Base-by-base conservation (phyloP, 2,113 vertebrate genomes). In the Corythornis vintsioides region DNA sequence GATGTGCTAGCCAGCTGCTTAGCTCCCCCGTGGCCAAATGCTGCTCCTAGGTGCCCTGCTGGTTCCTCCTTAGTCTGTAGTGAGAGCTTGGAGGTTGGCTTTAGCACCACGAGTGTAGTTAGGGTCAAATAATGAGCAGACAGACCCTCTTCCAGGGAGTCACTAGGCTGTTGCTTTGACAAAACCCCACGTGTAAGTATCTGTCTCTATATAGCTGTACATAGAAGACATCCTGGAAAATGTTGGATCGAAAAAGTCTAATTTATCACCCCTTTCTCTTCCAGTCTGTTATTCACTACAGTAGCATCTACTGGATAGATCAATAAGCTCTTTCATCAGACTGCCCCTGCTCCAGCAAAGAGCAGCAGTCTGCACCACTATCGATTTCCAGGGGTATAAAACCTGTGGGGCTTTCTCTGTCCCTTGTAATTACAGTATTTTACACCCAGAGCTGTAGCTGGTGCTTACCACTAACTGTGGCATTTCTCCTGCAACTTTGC, bases 391-490 rank as follows among this genome's bases (percentile, higher is more conserved):
- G 66, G 78, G 67, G 93, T 92, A 97, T 96, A 96, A 97, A 97
- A 97, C 93, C 82, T 90, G 92, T 78, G 94, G 82, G 92, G 76
- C 69, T 69, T 95, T 95, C 78, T 85, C 88, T 92, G 75, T 53
- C 63, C 88, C 90, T 72, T 92, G 88, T 96, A 97, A 97, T 97
- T 97, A 96, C 78, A 96, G 82, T 95, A 94, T 97, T 97, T 97
- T 97, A 95, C 86, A 96, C 89, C 92, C 90, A 93, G 94, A 96
- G 69, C 86, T 93, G 81, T 92, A 95, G 94, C 93, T 93, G 94
- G 65, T 96, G 92, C 94, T 96, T 95, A 92, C 95, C 72, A 71
- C 93, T 95, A 87, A 85, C 93, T 92, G 89, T 92, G 90, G 85
- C 88, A 80, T 95, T 96, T 93, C 87, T 96, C 15, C 53, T 90